Conservation (phyloP, 2,797 vertebrate genomes). For the Naso thynnoides region DNA sequence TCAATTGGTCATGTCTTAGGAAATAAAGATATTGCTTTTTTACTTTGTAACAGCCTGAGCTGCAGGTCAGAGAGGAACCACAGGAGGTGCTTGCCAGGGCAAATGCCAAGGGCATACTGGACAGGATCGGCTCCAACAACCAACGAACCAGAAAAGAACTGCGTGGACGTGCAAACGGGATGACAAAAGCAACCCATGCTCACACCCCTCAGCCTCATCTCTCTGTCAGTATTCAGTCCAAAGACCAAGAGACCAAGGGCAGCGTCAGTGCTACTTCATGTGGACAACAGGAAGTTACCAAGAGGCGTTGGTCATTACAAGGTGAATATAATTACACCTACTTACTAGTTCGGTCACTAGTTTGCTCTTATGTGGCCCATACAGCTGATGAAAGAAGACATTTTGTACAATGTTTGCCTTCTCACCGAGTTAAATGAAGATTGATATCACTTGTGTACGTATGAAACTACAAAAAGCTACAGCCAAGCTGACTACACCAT, state of each 20-base stretch:
- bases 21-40: constrained; percentile 4
- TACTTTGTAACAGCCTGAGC: constrained; percentile 76
- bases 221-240: constrained; percentile 38
- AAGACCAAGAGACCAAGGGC: constrained; percentile 48
- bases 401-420: background rate
- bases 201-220: constrained; percentile 31
- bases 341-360: too few relatives aligned
- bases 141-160: constrained; percentile 77
- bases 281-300: constrained; percentile 25
- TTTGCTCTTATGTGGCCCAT: background rate
- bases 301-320: constrained; percentile 26
- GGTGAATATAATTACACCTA: constrained; percentile 46
- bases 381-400: background rate
- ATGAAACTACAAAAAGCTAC: background rate
- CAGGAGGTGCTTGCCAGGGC: constrained; percentile 85
- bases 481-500: background rate
- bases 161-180: constrained; percentile 24
- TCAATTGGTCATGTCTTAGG: background rate
- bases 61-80: constrained; percentile 71
- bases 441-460: background rate
- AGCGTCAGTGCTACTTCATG: constrained; percentile 21
- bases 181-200: constrained; percentile 66
- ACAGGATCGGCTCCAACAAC: constrained; percentile 62
- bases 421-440: background rate
- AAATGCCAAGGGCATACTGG: constrained; percentile 84